A percentile compares a stretch with the other conserved stretches of the same genome.
Evolutionary conservation across 2,797 vertebrate species (phyloP).

Genomic region (Lophotriccus pileatus): DNA sequence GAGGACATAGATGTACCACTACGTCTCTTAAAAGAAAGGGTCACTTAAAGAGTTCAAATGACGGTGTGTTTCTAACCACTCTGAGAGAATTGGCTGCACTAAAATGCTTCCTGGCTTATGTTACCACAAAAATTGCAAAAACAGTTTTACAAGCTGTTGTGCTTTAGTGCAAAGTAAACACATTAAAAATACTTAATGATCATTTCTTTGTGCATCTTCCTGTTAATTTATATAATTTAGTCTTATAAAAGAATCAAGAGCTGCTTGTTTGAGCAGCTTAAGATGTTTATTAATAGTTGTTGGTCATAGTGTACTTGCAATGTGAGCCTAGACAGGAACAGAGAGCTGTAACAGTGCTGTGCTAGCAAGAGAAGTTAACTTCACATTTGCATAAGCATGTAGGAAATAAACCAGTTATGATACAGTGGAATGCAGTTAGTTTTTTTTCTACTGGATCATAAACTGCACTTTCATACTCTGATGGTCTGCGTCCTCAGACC

Average conservation of each 20-base stretch:
- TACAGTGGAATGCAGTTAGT: neutral
- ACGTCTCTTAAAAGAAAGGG: neutral
- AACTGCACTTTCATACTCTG: neutral
- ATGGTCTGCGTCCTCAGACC: neutral
- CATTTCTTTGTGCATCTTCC: neutral
- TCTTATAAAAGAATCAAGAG: neutral
- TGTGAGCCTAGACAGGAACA: neutral
- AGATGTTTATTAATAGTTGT: neutral
- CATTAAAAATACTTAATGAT: slow-evolving; percentile 10
- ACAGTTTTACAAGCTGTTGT: slow-evolving; percentile 32
- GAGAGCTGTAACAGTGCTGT: neutral
- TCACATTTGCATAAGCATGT: neutral
- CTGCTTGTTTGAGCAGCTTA: neutral
- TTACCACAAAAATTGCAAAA: slow-evolving; percentile 24
- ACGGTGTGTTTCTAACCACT: neutral
- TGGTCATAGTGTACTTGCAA: neutral
- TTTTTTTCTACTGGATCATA: neutral
- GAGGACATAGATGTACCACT: neutral
- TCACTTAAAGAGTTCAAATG: neutral
- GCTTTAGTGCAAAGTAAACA: slow-evolving; percentile 27
- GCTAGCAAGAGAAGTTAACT: neutral
- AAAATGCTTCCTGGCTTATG: slow-evolving; percentile 14
- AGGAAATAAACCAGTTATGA: neutral
- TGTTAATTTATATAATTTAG: neutral
- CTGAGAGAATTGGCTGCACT: neutral